Percentiles rank a stretch among this genome's conserved stretches.
These are phyloP conservation scores for Liposcelis brunnea DNA, from an alignment of 2,888 invertebrate species.

Conservation along the genomic window DNA sequence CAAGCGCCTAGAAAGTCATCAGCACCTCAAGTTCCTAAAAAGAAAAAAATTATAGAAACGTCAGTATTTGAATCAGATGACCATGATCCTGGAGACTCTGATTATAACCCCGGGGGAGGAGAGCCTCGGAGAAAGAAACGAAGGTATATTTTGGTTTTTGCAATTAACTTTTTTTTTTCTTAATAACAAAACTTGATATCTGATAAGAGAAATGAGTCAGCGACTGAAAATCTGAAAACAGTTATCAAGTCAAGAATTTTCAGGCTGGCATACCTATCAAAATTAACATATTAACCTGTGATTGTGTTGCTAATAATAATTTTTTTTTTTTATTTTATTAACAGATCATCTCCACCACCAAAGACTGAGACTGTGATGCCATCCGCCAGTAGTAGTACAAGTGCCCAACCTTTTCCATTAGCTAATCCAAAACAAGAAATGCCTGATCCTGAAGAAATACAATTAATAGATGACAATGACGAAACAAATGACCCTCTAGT, in stretches of 20 bases:
- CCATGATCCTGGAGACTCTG: constrained; percentile 5
- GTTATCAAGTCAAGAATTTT: too few species aligned
- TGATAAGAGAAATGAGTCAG: too few species aligned
- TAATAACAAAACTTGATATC: too few species aligned
- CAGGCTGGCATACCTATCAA: too few species aligned
- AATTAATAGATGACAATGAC: constrained; percentile 7
- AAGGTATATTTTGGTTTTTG: background rate
- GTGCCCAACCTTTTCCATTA: constrained; percentile 8
- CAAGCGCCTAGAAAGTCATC: background rate
- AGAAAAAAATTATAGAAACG: constrained; percentile 8
- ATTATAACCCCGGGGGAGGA: constrained; percentile 7
- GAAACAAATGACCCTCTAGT: constrained; percentile 2
- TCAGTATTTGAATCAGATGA: constrained; percentile 8
- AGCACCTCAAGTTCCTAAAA: constrained; percentile 8
- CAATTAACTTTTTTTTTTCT: background rate
- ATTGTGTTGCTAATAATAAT: too few species aligned
- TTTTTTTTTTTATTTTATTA: too few species aligned
- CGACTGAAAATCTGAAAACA: too few species aligned
- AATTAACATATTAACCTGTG: too few species aligned
- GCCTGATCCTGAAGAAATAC: constrained; percentile 8
- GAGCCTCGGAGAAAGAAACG: constrained; percentile 6
- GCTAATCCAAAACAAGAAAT: constrained; percentile 9
- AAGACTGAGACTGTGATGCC: constrained; percentile 9
- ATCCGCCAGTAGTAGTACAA: constrained; percentile 5
- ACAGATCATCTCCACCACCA: constrained; percentile 7